Evolutionary conservation across 37 sponge, comb jelly and placozoan species (phyloP), one percentile per base, ranked within the genome.

Genomic region (Haliclona indistincta): DNA sequence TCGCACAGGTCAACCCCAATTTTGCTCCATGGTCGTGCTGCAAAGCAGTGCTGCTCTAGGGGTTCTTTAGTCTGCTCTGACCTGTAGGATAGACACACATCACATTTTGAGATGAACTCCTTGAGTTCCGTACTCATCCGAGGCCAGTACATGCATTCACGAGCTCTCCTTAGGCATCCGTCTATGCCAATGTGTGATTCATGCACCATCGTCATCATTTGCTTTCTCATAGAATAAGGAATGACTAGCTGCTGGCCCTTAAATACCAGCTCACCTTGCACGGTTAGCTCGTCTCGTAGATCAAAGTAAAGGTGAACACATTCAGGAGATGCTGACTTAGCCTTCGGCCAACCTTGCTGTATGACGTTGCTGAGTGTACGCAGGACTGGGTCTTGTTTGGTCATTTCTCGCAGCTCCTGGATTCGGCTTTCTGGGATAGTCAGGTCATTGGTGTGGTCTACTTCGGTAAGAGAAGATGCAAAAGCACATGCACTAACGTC

Each of bases 1-100:
- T 83, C 76, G 60, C 75, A 83, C 26, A 83, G 84, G 63, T 83
- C 76, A 23, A 62, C 61, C 5, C 77, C 77, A 3, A 84, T 63
- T 38, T 84, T 84, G 1, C 38, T 22, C 82, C 82, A 82, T 33
- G 82, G 82, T 3, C 75, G 23, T 8, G 68, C 56, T 1, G 67
- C 43, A 36, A 82, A 38, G 53, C 73, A 54, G 43, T 82, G 83
- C 33, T 64, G 76, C 52, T 34, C 3, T 17, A 74, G 11, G 37
- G 84, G 67, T 35, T 74, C 76, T 34, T 68, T 67, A 7, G 42
- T 36, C 32, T 5, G 61, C 20, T 1, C 1, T 23, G 40, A 3
- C 63, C 25, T 61, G 63, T 29, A 11, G 63, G 63, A n/a, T 10
- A 61, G 33, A 19, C 63, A 61, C 13, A 13, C 13, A 47, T 64